Evolutionary conservation across 2,797 vertebrate species (phyloP).

Genomic region (Scolopax rusticola): DNA sequence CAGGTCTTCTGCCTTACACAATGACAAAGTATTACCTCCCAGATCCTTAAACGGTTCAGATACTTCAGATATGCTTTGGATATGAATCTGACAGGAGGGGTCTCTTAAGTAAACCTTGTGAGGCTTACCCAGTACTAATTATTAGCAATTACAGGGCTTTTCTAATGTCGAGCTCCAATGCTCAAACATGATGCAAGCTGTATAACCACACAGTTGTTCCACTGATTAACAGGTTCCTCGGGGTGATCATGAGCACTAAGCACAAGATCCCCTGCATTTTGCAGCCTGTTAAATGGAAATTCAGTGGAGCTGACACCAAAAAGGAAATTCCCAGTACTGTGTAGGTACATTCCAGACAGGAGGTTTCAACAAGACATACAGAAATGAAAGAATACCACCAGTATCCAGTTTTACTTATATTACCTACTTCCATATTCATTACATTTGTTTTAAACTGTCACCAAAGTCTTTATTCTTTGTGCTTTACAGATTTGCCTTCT

Average conservation of each 20-base stretch:
- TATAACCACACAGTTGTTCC: neutral
- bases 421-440: conserved; percentile 12
- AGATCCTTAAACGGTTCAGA: conserved; percentile 1
- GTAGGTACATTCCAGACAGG: neutral
- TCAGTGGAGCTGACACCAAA: neutral
- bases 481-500: conserved; percentile 2
- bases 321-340: neutral
- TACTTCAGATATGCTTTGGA: neutral
- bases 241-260: neutral
- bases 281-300: neutral
- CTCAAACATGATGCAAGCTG: neutral
- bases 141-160: conserved; percentile 26
- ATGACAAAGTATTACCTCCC: conserved; percentile 73
- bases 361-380: neutral
- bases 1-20: conserved; percentile 67
- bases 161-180: neutral
- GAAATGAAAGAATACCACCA: neutral
- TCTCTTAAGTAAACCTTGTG: conserved; percentile 4
- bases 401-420: neutral
- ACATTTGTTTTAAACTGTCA: neutral
- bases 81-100: neutral
- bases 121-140: conserved; percentile 10
- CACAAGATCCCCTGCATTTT: neutral
- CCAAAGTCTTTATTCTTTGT: neutral
- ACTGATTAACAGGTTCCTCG: neutral